Base-by-base conservation (phyloP, 2,888 invertebrate genomes). In the Sarcophaga rosellei region DNA sequence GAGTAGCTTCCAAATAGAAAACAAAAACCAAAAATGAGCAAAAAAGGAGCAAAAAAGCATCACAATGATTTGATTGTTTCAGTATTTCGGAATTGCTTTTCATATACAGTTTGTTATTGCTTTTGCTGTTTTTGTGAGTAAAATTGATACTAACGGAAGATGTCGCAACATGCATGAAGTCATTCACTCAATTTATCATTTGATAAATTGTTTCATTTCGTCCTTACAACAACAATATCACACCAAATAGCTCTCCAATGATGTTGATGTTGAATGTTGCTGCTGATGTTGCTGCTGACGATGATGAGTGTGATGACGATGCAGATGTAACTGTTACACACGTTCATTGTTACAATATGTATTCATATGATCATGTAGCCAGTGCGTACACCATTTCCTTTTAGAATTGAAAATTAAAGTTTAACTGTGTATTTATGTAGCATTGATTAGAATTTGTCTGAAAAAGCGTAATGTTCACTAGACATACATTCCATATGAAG, bases 101-200 rank as follows among this genome's bases (percentile, higher is more conserved):
- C 17, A 35, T 66, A 21, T 20, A 57, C 62, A 12, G 6, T 74
- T 11, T 59, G 2, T 35, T 59, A 72, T 59, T 25, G 1, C 4
- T 20, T 59, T 72, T 45, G 21, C 62, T 57, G 17, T 59, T 47
- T 78, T 63, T 12, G 44, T 12, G 44, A 76, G 35, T 21, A 78
- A 74, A 80, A 81, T 75, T 85, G 78, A 74, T 83, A 77, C 84
- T 84, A 79, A 88, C 89, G 91, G 91, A 91, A 89, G 92, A 90
- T 85, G 88, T 88, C 86, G 87, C 88, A 90, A 90, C 91, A 90
- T 90, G 91, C 92, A 92, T 92, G 92, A 92, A 92, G 92, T 92
- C 92, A 92, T 92, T 92, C 92, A 92, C 91, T 92, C 92, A 92
- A 92, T 92, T 92, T 92, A 92, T 92, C 91, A 91, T 91, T 92